Evolutionary conservation across 2,113 vertebrate genomes (phyloP).

Genomic region (Dipodomys ordii): DNA sequence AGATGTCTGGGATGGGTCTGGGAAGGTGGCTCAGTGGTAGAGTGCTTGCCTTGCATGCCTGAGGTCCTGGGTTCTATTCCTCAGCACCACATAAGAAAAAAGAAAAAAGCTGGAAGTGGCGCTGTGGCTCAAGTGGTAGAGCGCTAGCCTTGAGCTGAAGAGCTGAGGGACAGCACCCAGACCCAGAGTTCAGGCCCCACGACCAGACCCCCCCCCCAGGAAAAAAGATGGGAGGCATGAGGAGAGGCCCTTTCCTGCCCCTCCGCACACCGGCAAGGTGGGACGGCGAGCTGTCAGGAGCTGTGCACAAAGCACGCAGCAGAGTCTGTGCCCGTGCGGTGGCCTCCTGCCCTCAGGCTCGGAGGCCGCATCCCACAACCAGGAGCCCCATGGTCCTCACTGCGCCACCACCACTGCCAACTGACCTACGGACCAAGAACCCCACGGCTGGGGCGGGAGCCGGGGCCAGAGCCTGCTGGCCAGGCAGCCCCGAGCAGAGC

Average conservation of each 20-base stretch:
- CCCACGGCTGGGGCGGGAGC: no score
- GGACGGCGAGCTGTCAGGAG: accelerated
- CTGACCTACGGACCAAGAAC: accelerated
- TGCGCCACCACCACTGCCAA: accelerated
- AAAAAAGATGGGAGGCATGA: background rate
- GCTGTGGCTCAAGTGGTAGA: no score
- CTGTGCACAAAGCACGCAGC: background rate
- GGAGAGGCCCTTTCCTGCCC: background rate
- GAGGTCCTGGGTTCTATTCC: no score
- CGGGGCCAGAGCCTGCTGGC: background rate
- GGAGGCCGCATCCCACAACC: accelerated
- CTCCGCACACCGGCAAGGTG: background rate
- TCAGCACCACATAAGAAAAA: no score
- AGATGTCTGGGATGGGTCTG: no score
- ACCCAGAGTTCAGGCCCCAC: no score
- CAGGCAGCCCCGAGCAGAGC: background rate
- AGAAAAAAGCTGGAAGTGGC: no score
- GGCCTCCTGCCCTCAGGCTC: background rate
- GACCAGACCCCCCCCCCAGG: no score
- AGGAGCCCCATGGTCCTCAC: accelerated
- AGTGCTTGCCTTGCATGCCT: no score
- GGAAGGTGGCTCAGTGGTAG: no score
- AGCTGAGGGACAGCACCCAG: no score
- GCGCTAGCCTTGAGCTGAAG: no score
- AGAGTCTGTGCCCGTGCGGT: background rate